Conservation (phyloP, 2,797 vertebrate species). For the Pseudotriccus pelzelni region DNA sequence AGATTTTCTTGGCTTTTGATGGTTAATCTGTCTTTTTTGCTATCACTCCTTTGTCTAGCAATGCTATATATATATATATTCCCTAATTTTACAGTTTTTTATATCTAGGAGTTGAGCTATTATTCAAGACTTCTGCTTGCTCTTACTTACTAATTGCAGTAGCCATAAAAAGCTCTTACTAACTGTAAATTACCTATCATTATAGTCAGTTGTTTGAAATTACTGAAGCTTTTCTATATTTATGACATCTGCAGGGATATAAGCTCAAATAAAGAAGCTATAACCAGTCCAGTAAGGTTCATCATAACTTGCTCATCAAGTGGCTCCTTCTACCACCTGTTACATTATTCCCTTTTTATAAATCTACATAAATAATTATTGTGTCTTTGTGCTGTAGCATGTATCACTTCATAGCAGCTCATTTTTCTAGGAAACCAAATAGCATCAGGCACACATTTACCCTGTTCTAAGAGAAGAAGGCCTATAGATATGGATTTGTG, state of each 20-base stretch:
- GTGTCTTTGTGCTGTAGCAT: not conserved
- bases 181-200: slow-evolving; percentile 49
- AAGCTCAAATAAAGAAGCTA: slow-evolving; percentile 34
- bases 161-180: slow-evolving; percentile 40
- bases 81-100: not conserved
- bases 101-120: not conserved
- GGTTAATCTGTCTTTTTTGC: not conserved
- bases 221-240: slow-evolving; percentile 39
- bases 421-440: not conserved
- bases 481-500: not conserved
- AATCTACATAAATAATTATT: not conserved
- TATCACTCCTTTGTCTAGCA: not conserved
- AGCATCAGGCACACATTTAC: not conserved
- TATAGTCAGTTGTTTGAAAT: slow-evolving; percentile 55
- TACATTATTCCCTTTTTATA: not conserved
- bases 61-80: not conserved
- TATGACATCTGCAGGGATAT: slow-evolving; percentile 16
- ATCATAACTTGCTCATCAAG: not conserved
- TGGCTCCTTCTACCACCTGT: not conserved
- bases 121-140: slow-evolving; percentile 38
- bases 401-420: not conserved
- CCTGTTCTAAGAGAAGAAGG: not conserved
- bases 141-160: slow-evolving; percentile 49
- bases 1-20: not conserved
- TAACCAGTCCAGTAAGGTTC: not conserved